Evolutionary conservation across 2,113 vertebrate species (phyloP), one percentile per base, ranked within the genome.

Genomic region (Sclerurus mexicanus): DNA sequence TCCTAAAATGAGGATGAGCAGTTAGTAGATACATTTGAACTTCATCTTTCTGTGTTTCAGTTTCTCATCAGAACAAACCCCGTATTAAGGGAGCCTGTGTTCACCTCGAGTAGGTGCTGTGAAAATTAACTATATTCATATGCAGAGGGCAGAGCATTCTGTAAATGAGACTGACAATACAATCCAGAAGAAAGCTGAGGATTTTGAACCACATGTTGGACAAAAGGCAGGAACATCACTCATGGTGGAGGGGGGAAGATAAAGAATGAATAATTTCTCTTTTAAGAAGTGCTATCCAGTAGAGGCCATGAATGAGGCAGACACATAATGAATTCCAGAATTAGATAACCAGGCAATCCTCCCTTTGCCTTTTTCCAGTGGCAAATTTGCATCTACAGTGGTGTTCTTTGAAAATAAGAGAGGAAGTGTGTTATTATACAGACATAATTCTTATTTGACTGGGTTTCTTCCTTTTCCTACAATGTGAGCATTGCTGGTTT

Each of bases 291-390:
- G 4, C 24, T 52, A 28, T 66, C 68, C 30, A 72, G 6, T 13
- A 1, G 0, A 42, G 21, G 44, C 8, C 23, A 27, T 1, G 0
- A 66, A 47, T 28, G 9, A 72, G 13, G 22, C 1, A n/a, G n/a
- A 22, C 23, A 53, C 1, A 9, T 17, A 68, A 83, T 14, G 12
- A 7, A 21, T 31, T 18, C 4, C 40, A 53, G n/a, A 58, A 60
- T 35, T 42, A 74, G 16, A 9, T 42, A 35, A 55, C 18, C 23
- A 44, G 10, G 7, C 27, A 73, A 47, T 30, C 14, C 33, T 49
- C 24, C 33, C 5, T 60, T 64, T n/a, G 31, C 6, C 44, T 55
- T 90, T 72, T 72, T 28, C 47, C 15, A 23, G 4, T 9, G 78
- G 44, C 16, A 56, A 14, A 69, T 73, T 69, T 80, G 10, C 13